Base-by-base conservation (phyloP, 37 sponge, comb jelly and placozoan species). In the Aphrocallistes beatrix region DNA sequence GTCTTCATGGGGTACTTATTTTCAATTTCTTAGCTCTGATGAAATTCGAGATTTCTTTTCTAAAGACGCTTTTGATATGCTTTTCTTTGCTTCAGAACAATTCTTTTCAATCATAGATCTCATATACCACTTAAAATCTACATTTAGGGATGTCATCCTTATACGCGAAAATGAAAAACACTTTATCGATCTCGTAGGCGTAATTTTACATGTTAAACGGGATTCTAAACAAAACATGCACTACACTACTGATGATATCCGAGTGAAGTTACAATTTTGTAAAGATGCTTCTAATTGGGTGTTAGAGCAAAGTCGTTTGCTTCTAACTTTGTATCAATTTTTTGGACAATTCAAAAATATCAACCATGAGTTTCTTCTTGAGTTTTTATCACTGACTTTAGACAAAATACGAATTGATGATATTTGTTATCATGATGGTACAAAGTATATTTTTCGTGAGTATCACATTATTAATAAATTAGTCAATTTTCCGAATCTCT, bases 1-100 rank as follows among this genome's bases (percentile, higher is more conserved):
- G 75, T 25, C 25, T 60, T 60, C 75, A 19, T 60, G 75, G 75
- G 75, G n/a, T 13, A 60, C 75, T 60, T 60, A 60, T 60, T 60
- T 60, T 60, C 8, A 1, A 3, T 30, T 60, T 8, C 75, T 60
- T 60, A 28, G n/a, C n/a, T 60, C 21, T 30, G 75, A 60, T 32
- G n/a, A 60, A 25, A 60, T 60, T 19, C 8, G n/a, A 3, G 28
- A 60, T 3, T 25, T 60, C 25, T 6, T 60, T 6, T 60, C 75
- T 6, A 19, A 21, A 6, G 32, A 13, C 8, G 75, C 75, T 32
- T 25, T 25, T 25, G 75, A 60, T 3, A 21, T 60, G 75, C 75
- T 60, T 28, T 19, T 25, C 3, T 3, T 19, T 21, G 75, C 75
- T 60, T 3, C 21, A 3, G 21, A 25, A 60, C 75, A 60, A 60